Evolutionary conservation across 1,140 invertebrate species (phyloP).

Genomic region (Rhagoletis pomonella): DNA sequence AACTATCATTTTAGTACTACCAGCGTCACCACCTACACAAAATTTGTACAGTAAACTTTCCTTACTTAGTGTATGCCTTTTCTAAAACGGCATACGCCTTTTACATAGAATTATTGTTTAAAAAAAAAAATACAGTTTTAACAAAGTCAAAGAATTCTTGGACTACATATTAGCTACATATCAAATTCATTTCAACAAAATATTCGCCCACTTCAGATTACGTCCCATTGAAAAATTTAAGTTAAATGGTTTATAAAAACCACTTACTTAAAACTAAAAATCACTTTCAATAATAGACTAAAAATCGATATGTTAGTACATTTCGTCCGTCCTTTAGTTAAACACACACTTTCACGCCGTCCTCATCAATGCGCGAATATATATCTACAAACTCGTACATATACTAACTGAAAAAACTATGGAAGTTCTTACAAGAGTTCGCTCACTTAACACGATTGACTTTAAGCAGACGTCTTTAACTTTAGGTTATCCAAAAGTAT

Average conservation of each 20-base stretch:
- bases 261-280: background rate
- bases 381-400: no score
- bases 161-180: background rate
- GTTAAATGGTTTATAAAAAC: background rate
- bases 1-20: slow-evolving; percentile 10
- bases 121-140: background rate
- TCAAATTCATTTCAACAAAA: background rate
- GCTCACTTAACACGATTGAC: no score
- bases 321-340: slow-evolving; percentile 40
- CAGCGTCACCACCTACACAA: background rate
- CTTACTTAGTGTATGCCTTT: background rate
- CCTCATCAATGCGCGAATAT: background rate
- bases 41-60: background rate
- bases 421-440: no score
- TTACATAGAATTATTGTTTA: no score
- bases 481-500: no score
- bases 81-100: no score
- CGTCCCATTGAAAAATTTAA: background rate
- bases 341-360: slow-evolving; percentile 18
- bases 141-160: background rate
- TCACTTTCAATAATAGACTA: background rate
- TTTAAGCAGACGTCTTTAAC: no score
- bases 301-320: background rate
- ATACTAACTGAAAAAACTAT: no score
- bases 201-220: background rate